phyloP scores from a whole-genome alignment of 2,888 invertebrate species.

The Halictus ligatus region DNA sequence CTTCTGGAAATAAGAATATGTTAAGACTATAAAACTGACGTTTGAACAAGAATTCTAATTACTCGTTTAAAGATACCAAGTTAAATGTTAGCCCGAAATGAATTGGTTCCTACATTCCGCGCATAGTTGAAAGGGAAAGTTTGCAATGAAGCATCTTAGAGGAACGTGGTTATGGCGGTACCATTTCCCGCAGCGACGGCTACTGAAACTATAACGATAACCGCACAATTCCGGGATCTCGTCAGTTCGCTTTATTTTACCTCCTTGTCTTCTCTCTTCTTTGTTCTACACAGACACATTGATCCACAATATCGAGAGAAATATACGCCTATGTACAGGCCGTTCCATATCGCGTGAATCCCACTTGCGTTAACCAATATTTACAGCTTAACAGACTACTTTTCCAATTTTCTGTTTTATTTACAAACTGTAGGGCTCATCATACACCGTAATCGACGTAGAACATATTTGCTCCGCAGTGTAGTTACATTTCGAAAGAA shows the following conservation, averaged over 20 bases:
- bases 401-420: not conserved
- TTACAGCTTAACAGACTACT: not conserved
- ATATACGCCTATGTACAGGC: not conserved
- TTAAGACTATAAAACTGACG: not conserved
- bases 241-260: conserved; percentile 42
- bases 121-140: conserved; percentile 40
- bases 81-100: not conserved
- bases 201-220: conserved; percentile 52
- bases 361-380: not conserved
- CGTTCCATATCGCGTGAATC: not conserved
- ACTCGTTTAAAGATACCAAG: not conserved
- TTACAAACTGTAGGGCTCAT: not conserved
- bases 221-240: conserved; percentile 45
- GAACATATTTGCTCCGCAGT: too few relatives aligned
- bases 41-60: not conserved
- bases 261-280: conserved; percentile 34
- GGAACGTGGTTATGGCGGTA: conserved; percentile 37
- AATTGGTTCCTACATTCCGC: not conserved
- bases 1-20: not conserved
- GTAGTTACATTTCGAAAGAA: not conserved
- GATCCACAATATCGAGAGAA: conserved; percentile 41
- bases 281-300: conserved; percentile 29
- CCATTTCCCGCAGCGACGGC: conserved; percentile 41
- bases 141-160: conserved; percentile 16
- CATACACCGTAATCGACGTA: too few relatives aligned